Evolutionary conservation across 53 echinoderm and acorn worm species (phyloP).

Genomic region (Echinarachnius parma): DNA sequence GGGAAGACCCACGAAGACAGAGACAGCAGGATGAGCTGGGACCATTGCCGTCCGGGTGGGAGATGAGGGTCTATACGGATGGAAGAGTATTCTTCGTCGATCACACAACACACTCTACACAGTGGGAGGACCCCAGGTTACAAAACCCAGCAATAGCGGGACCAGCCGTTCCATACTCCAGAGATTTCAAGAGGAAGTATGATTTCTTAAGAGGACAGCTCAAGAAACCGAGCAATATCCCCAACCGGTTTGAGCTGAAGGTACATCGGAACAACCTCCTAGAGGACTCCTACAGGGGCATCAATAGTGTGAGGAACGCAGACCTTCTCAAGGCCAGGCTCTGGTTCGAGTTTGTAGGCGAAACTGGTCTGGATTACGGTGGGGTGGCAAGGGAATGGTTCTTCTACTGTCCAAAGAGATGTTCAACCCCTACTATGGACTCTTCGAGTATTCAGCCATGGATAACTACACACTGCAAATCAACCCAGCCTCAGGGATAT

Average conservation of each 20-base stretch:
- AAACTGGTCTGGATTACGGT: slow-evolving; percentile 90
- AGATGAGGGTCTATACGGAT: slow-evolving; percentile 76
- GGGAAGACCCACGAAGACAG: slow-evolving; percentile 82
- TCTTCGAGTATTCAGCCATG: slow-evolving; percentile 99
- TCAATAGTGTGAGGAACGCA: slow-evolving; percentile 75
- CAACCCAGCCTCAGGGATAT: slow-evolving; percentile 91
- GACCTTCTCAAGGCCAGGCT: slow-evolving; percentile 87
- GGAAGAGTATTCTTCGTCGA: slow-evolving; percentile 93
- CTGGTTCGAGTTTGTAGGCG: slow-evolving; percentile 95
- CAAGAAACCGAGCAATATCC: slow-evolving; percentile 87
- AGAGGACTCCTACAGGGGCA: slow-evolving; percentile 86
- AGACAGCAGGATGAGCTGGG: slow-evolving; percentile 82
- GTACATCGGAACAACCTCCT: slow-evolving; percentile 71
- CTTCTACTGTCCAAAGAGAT: slow-evolving; percentile 94
- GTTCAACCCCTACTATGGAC: slow-evolving; percentile 99
- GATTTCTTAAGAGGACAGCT: slow-evolving; percentile 81
- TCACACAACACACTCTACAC: slow-evolving; percentile 90
- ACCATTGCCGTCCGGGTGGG: slow-evolving; percentile 89
- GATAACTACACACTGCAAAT: slow-evolving; percentile 99
- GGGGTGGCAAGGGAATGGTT: slow-evolving; percentile 99
- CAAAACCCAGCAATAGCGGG: slow-evolving; percentile 90
- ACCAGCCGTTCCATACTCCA: slow-evolving; percentile 94
- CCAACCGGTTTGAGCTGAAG: slow-evolving; percentile 91
- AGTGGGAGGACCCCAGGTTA: slow-evolving; percentile 96
- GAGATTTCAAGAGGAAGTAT: slow-evolving; percentile 97